Base-by-base conservation (phyloP, 2,113 vertebrate species). In the Phrynosoma platyrhinos region DNA sequence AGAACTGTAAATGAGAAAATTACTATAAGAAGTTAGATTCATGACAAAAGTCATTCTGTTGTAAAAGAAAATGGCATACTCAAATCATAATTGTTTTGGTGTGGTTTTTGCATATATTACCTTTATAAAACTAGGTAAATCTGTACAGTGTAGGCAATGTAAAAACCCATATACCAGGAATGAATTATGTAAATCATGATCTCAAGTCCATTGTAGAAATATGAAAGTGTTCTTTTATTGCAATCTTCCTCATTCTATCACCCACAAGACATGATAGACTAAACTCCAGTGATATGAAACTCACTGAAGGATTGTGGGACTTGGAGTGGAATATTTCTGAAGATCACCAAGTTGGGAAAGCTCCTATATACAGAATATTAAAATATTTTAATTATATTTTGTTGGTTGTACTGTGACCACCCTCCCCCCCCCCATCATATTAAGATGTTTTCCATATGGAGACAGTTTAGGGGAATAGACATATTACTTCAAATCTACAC, bases 11-110 rank as follows among this genome's bases (percentile, higher is more conserved):
- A 79, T 79, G 10, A 88, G 3, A 23, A 7, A 1, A 68, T 80
- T 87, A 55, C 20, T 42, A 81, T 74, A 76, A 25, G 66, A 8
- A 74, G 3, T 12, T 74, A 91, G n/a, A 23, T 66, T 87, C 52
- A 87, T 84, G 9, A 13, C 52, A 91, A 27, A 27, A 93, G 79
- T 16, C 36, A 2, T 74, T 76, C 30, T 52, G 0, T 72, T 89
- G 2, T 83, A 71, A 87, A 91, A 3, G 4, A 3, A 16, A 88
- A 9, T 81, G 27, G 5, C 21, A 9, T 85, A 85, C 25, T 81
- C 81, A 66, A 47, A 30, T 36, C 36, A 42, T 75, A 74, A 74
- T 9, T 36, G 36, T 36, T 36, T 36, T 36, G 2, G 36, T 36
- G 36, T 36, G 36, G 36, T 36, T 36, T 1, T 36, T 36, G 64